Evolutionary conservation across 2,797 vertebrate genomes (phyloP).

Genomic region (Microhierax caerulescens): DNA sequence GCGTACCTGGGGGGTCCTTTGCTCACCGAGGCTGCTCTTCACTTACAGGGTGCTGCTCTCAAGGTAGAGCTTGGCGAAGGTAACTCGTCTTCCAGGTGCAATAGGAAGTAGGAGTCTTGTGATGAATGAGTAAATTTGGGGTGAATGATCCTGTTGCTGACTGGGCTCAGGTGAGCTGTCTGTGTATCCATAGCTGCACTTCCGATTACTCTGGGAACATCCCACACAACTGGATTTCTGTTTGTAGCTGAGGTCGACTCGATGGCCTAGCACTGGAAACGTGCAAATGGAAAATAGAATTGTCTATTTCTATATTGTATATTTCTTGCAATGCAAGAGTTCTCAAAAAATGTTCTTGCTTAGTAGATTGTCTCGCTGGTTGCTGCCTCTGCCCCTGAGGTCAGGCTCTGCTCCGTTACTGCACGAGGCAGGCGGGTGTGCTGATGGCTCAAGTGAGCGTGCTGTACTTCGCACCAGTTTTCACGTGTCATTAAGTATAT

Average conservation of each 20-base stretch:
- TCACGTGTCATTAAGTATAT: rapidly evolving
- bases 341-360: neutral
- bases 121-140: neutral
- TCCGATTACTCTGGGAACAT: neutral
- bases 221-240: neutral
- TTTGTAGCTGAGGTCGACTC: neutral
- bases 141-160: neutral
- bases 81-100: neutral
- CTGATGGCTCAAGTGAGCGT: neutral
- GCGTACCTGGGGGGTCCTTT: neutral
- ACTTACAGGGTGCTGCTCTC: neutral
- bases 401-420: neutral
- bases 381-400: neutral
- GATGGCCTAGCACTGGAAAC: neutral
- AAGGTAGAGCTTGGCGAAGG: neutral
- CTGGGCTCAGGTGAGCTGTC: neutral
- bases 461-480: neutral
- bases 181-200: neutral
- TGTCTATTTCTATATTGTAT: no score
- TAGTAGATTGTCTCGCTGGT: neutral
- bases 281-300: neutral
- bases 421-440: neutral
- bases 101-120: neutral
- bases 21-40: neutral
- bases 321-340: neutral